A percentile compares a stretch with the other conserved stretches of the same genome.
Conservation (phyloP, 1,140 invertebrate genomes). For the Palaemon carinicauda region DNA sequence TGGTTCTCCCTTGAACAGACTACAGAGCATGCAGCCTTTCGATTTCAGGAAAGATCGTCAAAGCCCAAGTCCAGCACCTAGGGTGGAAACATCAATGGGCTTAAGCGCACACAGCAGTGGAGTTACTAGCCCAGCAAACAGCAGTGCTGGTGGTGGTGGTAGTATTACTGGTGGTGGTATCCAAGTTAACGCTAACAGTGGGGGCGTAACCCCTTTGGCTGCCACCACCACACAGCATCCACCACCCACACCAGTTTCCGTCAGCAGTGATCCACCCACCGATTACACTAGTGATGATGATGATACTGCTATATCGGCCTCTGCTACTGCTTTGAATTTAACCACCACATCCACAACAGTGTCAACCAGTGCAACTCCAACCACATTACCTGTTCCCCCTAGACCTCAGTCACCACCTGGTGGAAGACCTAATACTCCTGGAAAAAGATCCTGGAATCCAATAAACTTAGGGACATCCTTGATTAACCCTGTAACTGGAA, state of each 20-base stretch:
- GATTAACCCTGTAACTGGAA: slow-evolving; percentile 90
- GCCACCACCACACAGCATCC: slow-evolving; percentile 29
- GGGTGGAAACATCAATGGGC: slow-evolving; percentile 36
- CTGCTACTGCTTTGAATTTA: slow-evolving; percentile 52
- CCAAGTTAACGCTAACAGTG: slow-evolving; percentile 34
- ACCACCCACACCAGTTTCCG: slow-evolving; percentile 40
- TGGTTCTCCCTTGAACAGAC: slow-evolving; percentile 80
- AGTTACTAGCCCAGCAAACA: slow-evolving; percentile 37
- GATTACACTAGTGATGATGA: slow-evolving; percentile 50
- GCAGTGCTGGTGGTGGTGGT: slow-evolving; percentile 22
- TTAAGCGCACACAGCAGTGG: slow-evolving; percentile 60
- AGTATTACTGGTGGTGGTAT: background rate
- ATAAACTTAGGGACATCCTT: slow-evolving; percentile 87
- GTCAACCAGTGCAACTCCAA: slow-evolving; percentile 42
- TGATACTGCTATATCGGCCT: slow-evolving; percentile 32
- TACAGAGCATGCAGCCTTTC: slow-evolving; percentile 95
- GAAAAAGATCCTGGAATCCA: slow-evolving; percentile 88
- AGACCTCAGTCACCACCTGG: slow-evolving; percentile 39
- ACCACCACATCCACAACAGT: slow-evolving; percentile 56
- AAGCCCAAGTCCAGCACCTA: slow-evolving; percentile 63
- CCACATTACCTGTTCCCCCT: slow-evolving; percentile 49
- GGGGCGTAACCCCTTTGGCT: slow-evolving; percentile 29
- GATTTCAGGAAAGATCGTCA: slow-evolving; percentile 83
- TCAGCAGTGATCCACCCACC: slow-evolving; percentile 46
- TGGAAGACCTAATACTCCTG: slow-evolving; percentile 67